phyloP scores from a whole-genome alignment of 1,140 invertebrate genomes.

The Pentalonia nigronervosa region DNA sequence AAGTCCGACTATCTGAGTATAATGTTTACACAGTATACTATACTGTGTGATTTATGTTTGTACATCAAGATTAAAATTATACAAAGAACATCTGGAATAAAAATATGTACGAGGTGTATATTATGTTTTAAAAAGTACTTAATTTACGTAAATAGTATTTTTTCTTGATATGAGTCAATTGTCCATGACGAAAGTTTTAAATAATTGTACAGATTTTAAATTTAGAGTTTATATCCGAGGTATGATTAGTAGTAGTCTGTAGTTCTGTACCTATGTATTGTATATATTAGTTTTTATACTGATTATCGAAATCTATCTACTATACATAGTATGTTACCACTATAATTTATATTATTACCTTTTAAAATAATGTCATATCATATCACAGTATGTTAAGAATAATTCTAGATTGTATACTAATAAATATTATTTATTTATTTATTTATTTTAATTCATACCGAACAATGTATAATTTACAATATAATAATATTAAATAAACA shows the following conservation, averaged over 20 bases:
- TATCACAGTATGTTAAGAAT: not conserved
- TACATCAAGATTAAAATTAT: not conserved
- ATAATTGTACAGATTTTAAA: not conserved
- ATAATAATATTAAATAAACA: not conserved
- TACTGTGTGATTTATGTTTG: not conserved
- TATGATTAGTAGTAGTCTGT: not conserved
- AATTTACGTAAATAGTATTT: not conserved
- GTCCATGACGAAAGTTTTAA: not conserved
- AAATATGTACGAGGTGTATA: not conserved
- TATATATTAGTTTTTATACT: not conserved
- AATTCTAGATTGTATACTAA: not conserved
- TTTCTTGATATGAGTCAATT: not conserved
- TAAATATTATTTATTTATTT: not conserved
- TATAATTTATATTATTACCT: no score
- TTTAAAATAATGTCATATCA: not conserved
- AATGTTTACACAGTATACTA: not conserved
- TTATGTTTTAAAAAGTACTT: not conserved
- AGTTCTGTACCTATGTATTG: not conserved
- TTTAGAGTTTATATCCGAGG: not conserved
- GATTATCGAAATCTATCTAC: no score
- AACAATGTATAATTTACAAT: not conserved
- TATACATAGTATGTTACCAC: not conserved
- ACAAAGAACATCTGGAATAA: constrained; percentile 8
- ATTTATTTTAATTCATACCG: not conserved
- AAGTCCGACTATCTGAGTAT: not conserved